A percentile compares a stretch with the other conserved stretches of the same genome.
Conservation (phyloP, 2,797 vertebrate genomes). For the Cygnus olor region DNA sequence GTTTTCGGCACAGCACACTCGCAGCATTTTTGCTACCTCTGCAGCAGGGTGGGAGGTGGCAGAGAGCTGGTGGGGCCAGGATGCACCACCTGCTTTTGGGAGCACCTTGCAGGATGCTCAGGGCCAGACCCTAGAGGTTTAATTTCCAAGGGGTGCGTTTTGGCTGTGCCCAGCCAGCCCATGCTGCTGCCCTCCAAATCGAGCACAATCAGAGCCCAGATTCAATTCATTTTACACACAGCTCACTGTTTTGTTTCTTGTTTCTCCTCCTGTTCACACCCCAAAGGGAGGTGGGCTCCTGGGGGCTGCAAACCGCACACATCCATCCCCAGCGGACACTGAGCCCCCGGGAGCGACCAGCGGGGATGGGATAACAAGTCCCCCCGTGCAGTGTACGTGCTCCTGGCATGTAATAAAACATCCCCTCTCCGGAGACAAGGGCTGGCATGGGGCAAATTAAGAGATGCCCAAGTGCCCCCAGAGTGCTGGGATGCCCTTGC, state of each 20-base stretch:
- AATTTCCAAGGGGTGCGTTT: not conserved
- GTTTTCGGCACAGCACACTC: fast-evolving
- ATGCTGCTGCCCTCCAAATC: fast-evolving
- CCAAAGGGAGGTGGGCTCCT: not conserved
- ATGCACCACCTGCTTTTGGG: fast-evolving
- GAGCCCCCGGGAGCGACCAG: not conserved
- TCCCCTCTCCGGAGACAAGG: conserved; percentile 49
- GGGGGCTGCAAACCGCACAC: not conserved
- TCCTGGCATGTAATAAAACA: conserved; percentile 73
- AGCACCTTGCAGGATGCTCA: not conserved
- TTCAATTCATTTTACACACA: not conserved
- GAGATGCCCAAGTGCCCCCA: conserved; percentile 31
- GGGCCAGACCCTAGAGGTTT: not conserved
- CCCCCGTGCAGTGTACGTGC: not conserved
- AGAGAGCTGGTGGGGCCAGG: fast-evolving
- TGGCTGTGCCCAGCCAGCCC: not conserved
- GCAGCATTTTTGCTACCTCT: not conserved
- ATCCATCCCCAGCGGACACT: not conserved
- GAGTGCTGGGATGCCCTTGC: conserved; percentile 19
- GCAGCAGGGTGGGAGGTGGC: fast-evolving
- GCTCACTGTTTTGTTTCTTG: not conserved
- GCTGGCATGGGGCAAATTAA: conserved; percentile 69
- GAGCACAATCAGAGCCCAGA: fast-evolving
- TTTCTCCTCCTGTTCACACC: conserved; percentile 27
- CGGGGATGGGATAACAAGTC: conserved; percentile 60